Evolutionary conservation across 2,113 vertebrate species (phyloP).

Genomic region (Oncorhynchus mykiss): DNA sequence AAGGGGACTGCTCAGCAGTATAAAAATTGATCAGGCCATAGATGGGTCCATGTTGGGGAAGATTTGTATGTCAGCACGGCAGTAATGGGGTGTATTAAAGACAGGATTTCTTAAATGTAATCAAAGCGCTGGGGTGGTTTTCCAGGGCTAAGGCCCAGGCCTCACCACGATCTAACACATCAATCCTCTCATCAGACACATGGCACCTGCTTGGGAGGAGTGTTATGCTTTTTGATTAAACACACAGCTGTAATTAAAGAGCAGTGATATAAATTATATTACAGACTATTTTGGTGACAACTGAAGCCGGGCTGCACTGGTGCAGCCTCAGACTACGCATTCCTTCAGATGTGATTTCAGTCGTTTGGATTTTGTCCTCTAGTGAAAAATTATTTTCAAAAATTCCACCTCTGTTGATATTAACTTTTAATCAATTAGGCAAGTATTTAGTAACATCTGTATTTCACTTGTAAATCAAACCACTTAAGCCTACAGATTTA

Average conservation of each 20-base stretch:
- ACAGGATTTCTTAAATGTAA: slow-evolving; percentile 93
- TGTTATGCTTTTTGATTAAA: slow-evolving; percentile 77
- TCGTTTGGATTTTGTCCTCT: slow-evolving; percentile 45
- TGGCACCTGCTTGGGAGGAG: slow-evolving; percentile 63
- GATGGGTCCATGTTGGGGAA: slow-evolving; percentile 90
- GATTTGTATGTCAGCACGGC: slow-evolving; percentile 99
- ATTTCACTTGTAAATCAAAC: slow-evolving; percentile 1
- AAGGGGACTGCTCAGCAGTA: slow-evolving; percentile 94
- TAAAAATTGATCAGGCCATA: slow-evolving; percentile 99
- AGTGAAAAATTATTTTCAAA: slow-evolving; percentile 16
- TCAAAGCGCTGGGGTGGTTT: slow-evolving; percentile 75
- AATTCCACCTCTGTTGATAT: slow-evolving; percentile 17
- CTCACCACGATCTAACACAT: slow-evolving; percentile 56
- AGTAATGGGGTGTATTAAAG: slow-evolving; percentile 99
- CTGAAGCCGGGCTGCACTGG: slow-evolving; percentile 19
- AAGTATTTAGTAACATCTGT: background rate
- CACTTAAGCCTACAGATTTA: background rate
- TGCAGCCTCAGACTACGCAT: slow-evolving; percentile 50
- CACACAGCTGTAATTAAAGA: slow-evolving; percentile 68
- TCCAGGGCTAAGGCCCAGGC: slow-evolving; percentile 49
- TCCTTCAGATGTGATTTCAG: slow-evolving; percentile 50
- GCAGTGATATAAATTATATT: slow-evolving; percentile 73
- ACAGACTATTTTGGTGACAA: slow-evolving; percentile 48
- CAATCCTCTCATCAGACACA: slow-evolving; percentile 71
- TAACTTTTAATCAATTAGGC: background rate